These are phyloP conservation scores for Eleginops maclovinus DNA, from an alignment of 2,113 vertebrate genomes.

Conservation along the genomic window DNA sequence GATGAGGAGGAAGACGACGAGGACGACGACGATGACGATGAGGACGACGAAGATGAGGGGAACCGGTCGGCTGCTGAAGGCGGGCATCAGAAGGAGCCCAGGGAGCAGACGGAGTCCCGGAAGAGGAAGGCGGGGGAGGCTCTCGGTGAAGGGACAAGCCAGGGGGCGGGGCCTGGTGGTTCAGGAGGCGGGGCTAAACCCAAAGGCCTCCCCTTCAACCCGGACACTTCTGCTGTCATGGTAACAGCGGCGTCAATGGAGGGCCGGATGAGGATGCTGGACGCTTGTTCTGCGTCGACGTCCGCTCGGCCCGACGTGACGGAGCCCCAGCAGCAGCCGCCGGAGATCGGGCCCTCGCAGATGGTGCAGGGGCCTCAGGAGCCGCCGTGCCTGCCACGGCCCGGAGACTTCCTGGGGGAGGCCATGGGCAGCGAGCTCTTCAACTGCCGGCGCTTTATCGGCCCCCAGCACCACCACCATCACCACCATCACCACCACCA, in stretches of 20 bases:
- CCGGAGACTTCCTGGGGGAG: constrained; percentile 94
- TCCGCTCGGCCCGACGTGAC: constrained; percentile 85
- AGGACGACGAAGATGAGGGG: constrained; percentile 87
- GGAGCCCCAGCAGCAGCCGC: constrained; percentile 74
- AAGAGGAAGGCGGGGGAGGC: constrained; percentile 90
- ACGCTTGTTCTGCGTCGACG: constrained; percentile 84
- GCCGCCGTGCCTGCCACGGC: constrained; percentile 90
- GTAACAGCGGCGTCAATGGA: constrained; percentile 83
- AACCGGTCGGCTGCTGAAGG: constrained; percentile 80
- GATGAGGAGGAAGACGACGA: constrained; percentile 93
- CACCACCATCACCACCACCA: constrained; percentile 90
- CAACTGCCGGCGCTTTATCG: constrained; percentile 96
- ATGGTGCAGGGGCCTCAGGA: constrained; percentile 90
- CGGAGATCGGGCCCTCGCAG: constrained; percentile 88
- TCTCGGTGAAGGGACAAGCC: constrained; percentile 87
- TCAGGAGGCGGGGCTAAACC: constrained; percentile 74
- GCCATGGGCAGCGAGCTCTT: constrained; percentile 95
- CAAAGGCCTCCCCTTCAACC: constrained; percentile 88
- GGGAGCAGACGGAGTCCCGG: constrained; percentile 86
- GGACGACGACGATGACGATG: constrained; percentile 85
- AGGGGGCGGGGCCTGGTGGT: constrained; percentile 67
- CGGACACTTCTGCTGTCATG: constrained; percentile 82
- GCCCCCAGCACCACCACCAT: constrained; percentile 95
- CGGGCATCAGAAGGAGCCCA: constrained; percentile 85
- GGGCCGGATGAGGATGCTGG: constrained; percentile 90